Conservation (phyloP, 2,888 invertebrate genomes). For the Diloba caeruleocephala region DNA sequence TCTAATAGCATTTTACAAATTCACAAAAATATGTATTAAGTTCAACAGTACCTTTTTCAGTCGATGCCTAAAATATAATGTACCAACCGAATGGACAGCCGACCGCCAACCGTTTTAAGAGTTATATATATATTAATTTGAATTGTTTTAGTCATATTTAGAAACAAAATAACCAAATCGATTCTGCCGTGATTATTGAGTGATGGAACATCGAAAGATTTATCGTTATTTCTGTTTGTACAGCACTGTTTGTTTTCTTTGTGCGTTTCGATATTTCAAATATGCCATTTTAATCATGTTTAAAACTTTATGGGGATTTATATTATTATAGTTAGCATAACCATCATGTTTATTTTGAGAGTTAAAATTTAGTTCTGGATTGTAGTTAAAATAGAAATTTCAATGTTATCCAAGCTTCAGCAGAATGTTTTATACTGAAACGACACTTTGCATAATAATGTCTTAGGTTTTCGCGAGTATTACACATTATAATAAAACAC, state of each 20-base stretch:
- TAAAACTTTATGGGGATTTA: no score
- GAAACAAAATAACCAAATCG: conserved; percentile 29
- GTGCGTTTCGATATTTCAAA: conserved; percentile 26
- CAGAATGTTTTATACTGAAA: no score
- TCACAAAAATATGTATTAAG: conserved; percentile 20
- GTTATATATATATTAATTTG: no score
- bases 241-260: conserved; percentile 58
- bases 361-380: conserved; percentile 19
- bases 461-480: no score
- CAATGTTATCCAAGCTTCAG: no score
- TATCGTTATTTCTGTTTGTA: conserved; percentile 60
- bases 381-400: no score
- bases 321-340: no score
- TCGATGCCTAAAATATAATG: conserved; percentile 26
- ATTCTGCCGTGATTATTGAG: conserved; percentile 30
- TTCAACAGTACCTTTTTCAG: conserved; percentile 7
- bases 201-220: conserved; percentile 52
- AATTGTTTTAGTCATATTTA: conserved; percentile 9
- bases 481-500: no score
- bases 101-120: not conserved
- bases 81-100: conserved; percentile 5
- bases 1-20: no score
- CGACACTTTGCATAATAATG: no score
- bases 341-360: conserved; percentile 28
- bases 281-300: no score